Evolutionary conservation across 2,888 invertebrate genomes (phyloP).

Genomic region (Tortricodes alternella): DNA sequence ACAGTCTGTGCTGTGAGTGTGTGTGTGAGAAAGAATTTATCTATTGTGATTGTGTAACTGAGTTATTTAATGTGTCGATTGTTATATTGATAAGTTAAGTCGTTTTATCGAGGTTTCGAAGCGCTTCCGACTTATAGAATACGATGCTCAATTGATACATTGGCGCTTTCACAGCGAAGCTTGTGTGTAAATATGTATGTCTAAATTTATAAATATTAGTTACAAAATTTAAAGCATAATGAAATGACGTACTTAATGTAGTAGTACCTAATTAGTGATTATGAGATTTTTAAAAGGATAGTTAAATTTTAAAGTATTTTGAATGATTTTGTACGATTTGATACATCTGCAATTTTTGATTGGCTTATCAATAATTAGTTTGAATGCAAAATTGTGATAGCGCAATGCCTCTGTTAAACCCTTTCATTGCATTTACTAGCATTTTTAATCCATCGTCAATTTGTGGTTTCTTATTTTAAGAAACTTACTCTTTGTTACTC

Average conservation of each 20-base stretch:
- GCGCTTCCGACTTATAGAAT: conserved; percentile 64
- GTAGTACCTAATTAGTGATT: conserved; percentile 77
- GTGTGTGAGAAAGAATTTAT: conserved; percentile 61
- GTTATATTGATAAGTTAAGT: conserved; percentile 62
- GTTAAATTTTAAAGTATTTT: conserved; percentile 69
- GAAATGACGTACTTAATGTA: conserved; percentile 67
- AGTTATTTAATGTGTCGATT: conserved; percentile 77
- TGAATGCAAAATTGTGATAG: conserved; percentile 69
- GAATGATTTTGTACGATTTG: conserved; percentile 68
- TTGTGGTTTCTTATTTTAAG: conserved; percentile 69
- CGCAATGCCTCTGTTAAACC: conserved; percentile 71
- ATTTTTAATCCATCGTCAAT: conserved; percentile 72
- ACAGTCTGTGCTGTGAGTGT: conserved; percentile 77
- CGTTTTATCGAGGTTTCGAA: conserved; percentile 53
- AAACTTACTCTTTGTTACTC: conserved; percentile 76
- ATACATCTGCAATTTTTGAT: conserved; percentile 69
- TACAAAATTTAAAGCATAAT: conserved; percentile 65
- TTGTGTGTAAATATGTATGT: conserved; percentile 78
- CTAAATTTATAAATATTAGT: conserved; percentile 73
- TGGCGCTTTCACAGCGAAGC: conserved; percentile 77
- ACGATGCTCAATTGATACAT: conserved; percentile 77
- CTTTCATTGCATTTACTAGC: conserved; percentile 81
- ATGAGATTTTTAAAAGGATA: conserved; percentile 74
- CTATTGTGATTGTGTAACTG: conserved; percentile 72
- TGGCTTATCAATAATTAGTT: conserved; percentile 63